phyloP scores from a whole-genome alignment of 2,113 vertebrate species.

The Neolamprologus tretocephalus region DNA sequence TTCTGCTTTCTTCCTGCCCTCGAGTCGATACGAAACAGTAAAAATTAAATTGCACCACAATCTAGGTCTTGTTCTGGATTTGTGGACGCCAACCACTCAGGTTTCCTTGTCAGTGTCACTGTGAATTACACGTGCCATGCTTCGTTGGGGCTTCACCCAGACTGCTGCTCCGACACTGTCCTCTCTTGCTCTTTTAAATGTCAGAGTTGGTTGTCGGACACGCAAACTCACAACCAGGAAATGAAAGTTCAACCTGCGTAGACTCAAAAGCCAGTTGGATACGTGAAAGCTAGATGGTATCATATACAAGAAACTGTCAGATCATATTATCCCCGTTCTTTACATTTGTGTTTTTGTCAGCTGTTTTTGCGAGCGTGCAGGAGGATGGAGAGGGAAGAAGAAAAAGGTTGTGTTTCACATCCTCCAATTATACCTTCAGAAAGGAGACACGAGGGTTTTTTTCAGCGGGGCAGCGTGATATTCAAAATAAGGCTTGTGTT shows the following conservation, averaged over 20 bases:
- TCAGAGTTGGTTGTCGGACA: constrained; percentile 44
- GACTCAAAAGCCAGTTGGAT: constrained; percentile 49
- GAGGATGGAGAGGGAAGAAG: not conserved
- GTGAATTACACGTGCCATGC: constrained; percentile 55
- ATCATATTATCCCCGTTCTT: constrained; percentile 35
- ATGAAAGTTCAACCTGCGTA: constrained; percentile 65
- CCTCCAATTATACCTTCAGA: constrained; percentile 12
- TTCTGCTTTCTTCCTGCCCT: not conserved
- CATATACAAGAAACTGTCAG: constrained; percentile 54
- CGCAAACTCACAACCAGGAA: constrained; percentile 51
- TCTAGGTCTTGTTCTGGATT: constrained; percentile 40
- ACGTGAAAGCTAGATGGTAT: constrained; percentile 61
- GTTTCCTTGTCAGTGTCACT: constrained; percentile 61
- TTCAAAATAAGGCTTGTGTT: constrained; percentile 24
- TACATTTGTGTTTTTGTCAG: constrained; percentile 33
- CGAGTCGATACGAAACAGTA: not conserved
- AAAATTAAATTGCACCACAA: constrained; percentile 19
- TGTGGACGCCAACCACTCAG: constrained; percentile 30
- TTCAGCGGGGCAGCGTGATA: not conserved
- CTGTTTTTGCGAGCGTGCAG: not conserved
- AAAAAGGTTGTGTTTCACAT: constrained; percentile 22
- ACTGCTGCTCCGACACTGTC: constrained; percentile 41
- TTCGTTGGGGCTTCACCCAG: constrained; percentile 40
- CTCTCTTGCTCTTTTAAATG: constrained; percentile 53
- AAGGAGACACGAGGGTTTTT: not conserved